Evolutionary conservation across 1,140 invertebrate genomes (phyloP).

Genomic region (Cepaea nemoralis): DNA sequence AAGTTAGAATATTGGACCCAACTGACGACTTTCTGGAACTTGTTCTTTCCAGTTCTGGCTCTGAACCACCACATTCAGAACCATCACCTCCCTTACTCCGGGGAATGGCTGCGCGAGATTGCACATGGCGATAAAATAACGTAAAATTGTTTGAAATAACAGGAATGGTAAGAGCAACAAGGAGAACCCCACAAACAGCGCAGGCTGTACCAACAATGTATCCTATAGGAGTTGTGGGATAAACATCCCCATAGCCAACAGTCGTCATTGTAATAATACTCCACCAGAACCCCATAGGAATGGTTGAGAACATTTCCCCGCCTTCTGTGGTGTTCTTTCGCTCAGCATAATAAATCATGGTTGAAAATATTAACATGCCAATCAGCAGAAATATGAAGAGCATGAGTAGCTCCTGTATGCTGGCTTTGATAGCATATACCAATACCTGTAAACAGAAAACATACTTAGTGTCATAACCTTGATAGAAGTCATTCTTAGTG

Average conservation of each 20-base stretch:
- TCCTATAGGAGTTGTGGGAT: slow-evolving; percentile 74
- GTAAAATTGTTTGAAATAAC: slow-evolving; percentile 70
- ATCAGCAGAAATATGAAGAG: slow-evolving; percentile 97
- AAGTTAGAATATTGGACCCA: slow-evolving; percentile 57
- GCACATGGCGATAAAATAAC: slow-evolving; percentile 67
- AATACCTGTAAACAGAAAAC: slow-evolving; percentile 50
- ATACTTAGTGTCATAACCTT: not conserved
- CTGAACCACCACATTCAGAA: slow-evolving; percentile 26
- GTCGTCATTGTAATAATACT: slow-evolving; percentile 76
- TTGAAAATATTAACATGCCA: slow-evolving; percentile 97
- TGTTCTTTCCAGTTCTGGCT: slow-evolving; percentile 45
- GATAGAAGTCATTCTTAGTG: not conserved
- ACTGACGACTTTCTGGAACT: slow-evolving; percentile 55
- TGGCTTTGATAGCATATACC: slow-evolving; percentile 67
- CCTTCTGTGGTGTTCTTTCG: slow-evolving; percentile 71
- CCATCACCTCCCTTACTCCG: slow-evolving; percentile 43
- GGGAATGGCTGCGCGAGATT: slow-evolving; percentile 53
- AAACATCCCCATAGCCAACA: slow-evolving; percentile 73
- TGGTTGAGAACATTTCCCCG: slow-evolving; percentile 63
- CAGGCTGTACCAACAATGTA: slow-evolving; percentile 68
- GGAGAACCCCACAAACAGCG: slow-evolving; percentile 64
- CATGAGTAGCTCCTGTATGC: slow-evolving; percentile 74
- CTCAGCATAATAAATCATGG: slow-evolving; percentile 97
- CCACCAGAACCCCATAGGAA: slow-evolving; percentile 75
- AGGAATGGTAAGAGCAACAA: slow-evolving; percentile 68